Evolutionary conservation across 2,113 vertebrate genomes (phyloP).

Genomic region (Nematolebias whitei): DNA sequence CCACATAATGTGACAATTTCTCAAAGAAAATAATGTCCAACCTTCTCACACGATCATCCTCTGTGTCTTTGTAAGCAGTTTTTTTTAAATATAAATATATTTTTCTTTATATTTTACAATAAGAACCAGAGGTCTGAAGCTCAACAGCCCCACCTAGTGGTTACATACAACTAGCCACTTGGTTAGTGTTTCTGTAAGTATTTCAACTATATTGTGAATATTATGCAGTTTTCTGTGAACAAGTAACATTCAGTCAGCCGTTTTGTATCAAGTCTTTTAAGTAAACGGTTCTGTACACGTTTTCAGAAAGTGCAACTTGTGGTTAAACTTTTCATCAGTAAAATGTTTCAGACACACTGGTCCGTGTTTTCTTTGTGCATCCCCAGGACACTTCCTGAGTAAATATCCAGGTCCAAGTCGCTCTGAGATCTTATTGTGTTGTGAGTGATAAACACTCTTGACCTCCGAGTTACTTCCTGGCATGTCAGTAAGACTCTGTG

Average conservation of each 20-base stretch:
- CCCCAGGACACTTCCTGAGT: constrained; percentile 28
- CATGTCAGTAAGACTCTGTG: constrained; percentile 23
- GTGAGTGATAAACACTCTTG: constrained; percentile 16
- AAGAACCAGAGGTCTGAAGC: constrained; percentile 17
- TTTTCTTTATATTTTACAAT: not conserved
- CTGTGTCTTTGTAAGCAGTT: constrained; percentile 19
- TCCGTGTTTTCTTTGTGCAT: constrained; percentile 36
- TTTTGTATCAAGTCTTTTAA: constrained; percentile 42
- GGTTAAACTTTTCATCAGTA: constrained; percentile 54
- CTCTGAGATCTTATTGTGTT: constrained; percentile 28
- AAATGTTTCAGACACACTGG: constrained; percentile 29
- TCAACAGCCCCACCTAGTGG: constrained; percentile 57
- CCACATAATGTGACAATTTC: too few relatives aligned
- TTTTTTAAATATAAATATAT: not conserved
- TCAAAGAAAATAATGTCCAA: not conserved
- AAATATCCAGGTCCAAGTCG: constrained; percentile 23
- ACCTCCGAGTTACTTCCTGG: constrained; percentile 5
- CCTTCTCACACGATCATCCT: not conserved
- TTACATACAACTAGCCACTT: constrained; percentile 19
- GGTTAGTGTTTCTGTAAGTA: constrained; percentile 29
- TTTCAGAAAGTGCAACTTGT: constrained; percentile 70
- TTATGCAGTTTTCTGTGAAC: constrained; percentile 30
- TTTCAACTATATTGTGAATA: constrained; percentile 44
- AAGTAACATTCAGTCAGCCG: constrained; percentile 25
- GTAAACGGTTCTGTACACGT: constrained; percentile 24